These are phyloP conservation scores for Dipodomys ordii DNA, from an alignment of 2,113 vertebrate species.

Conservation along the genomic window DNA sequence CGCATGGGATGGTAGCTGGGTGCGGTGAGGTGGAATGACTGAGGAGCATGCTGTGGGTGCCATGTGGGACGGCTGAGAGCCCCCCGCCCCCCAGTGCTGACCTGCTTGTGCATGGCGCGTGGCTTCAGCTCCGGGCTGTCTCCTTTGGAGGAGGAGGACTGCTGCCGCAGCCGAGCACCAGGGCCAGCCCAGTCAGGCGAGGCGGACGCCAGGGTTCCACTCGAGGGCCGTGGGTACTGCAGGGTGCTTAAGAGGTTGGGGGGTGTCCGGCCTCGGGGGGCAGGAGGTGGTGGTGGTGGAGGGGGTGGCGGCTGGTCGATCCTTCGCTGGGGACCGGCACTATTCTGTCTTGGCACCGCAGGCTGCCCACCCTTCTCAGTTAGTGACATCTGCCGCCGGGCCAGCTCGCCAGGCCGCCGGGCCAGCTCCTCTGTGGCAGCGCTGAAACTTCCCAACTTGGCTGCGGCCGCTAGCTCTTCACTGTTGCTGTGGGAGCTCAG, in stretches of 20 bases:
- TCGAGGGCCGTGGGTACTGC: conserved; percentile 93
- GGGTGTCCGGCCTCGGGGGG: conserved; percentile 93
- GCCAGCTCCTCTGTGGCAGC: conserved; percentile 91
- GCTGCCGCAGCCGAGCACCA: conserved; percentile 94
- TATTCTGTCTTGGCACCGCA: conserved; percentile 94
- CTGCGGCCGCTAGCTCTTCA: conserved; percentile 89
- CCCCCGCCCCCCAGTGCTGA: conserved; percentile 70
- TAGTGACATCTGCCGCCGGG: conserved; percentile 94
- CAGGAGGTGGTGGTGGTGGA: conserved; percentile 83
- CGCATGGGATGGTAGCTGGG: conserved; percentile 75
- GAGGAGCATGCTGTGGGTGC: background rate
- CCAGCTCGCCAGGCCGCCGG: conserved; percentile 93
- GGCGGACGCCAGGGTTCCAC: conserved; percentile 93
- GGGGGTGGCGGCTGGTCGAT: conserved; percentile 94
- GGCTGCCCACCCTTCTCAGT: conserved; percentile 93
- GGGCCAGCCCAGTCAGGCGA: conserved; percentile 95
- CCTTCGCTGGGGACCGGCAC: conserved; percentile 94
- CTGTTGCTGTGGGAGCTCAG: conserved; percentile 99
- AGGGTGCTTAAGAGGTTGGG: conserved; percentile 92
- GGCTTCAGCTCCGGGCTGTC: conserved; percentile 98
- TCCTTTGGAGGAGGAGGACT: conserved; percentile 96
- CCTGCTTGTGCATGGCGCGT: conserved; percentile 95
- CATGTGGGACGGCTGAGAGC: accelerated
- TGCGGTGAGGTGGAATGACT: conserved; percentile 57
- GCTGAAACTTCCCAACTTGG: conserved; percentile 87